These are phyloP conservation scores for Cheilosia scutellata DNA, from an alignment of 2,888 invertebrate species.

Conservation along the genomic window DNA sequence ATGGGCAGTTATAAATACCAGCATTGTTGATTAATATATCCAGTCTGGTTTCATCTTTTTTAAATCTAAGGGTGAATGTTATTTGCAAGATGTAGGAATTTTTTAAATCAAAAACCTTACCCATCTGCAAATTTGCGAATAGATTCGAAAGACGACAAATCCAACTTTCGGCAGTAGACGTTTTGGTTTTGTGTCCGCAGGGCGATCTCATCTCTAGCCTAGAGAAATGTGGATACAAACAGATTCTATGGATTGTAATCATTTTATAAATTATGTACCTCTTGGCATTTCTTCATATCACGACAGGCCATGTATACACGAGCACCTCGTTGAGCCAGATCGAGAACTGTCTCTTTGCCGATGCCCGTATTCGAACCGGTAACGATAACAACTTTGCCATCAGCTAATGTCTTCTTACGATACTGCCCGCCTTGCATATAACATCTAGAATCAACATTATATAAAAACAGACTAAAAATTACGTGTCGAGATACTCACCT, in stretches of 20 bases:
- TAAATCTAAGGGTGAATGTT: conserved; percentile 78
- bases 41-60: conserved; percentile 85
- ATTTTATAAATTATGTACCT: conserved; percentile 74
- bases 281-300: conserved; percentile 90
- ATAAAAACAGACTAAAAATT: not conserved
- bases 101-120: conserved; percentile 79
- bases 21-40: conserved; percentile 90
- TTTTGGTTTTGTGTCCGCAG: conserved; percentile 90
- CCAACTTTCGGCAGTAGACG: conserved; percentile 86
- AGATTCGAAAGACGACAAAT: conserved; percentile 85
- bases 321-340: conserved; percentile 90
- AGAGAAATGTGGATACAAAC: not conserved
- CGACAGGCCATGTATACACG: conserved; percentile 95
- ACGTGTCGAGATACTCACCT: conserved; percentile 78
- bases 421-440: conserved; percentile 87
- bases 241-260: not conserved
- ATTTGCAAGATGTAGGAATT: not conserved
- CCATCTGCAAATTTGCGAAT: conserved; percentile 86
- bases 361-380: conserved; percentile 94
- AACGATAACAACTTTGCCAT: conserved; percentile 88
- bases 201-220: conserved; percentile 89
- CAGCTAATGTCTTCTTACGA: conserved; percentile 85
- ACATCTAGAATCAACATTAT: conserved; percentile 78
- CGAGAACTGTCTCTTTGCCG: conserved; percentile 90
- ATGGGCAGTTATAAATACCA: conserved; percentile 88